Evolutionary conservation across 2,888 invertebrate genomes (phyloP).

Genomic region (Melanostoma mellinum): DNA sequence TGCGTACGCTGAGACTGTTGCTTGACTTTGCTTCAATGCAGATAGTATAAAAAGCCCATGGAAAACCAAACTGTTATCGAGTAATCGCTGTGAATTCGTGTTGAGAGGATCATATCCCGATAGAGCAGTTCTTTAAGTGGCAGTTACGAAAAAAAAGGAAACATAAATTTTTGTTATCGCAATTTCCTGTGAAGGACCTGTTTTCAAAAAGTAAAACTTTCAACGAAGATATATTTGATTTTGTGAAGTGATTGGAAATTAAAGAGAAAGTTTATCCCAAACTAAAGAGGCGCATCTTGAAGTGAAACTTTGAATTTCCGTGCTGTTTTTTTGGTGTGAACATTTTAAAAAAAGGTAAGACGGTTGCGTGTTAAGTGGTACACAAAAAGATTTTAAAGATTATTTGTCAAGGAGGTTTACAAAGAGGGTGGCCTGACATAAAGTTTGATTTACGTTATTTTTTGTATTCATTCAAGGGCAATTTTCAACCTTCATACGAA

Average conservation of each 20-base stretch:
- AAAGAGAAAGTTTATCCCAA: neutral
- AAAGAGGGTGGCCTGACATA: too few species aligned
- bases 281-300: neutral
- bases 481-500: too few species aligned
- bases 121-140: constrained; percentile 31
- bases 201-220: constrained; percentile 17
- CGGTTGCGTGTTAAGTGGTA: too few species aligned
- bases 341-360: neutral
- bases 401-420: too few species aligned
- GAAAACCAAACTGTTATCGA: constrained; percentile 51
- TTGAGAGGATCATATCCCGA: constrained; percentile 58
- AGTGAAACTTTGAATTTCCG: constrained; percentile 14
- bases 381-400: too few species aligned
- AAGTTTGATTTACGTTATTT: too few species aligned
- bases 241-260: constrained; percentile 22
- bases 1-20: constrained; percentile 9
- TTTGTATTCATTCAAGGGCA: too few species aligned
- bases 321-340: neutral
- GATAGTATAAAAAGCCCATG: constrained; percentile 69
- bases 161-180: constrained; percentile 39
- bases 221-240: constrained; percentile 30
- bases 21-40: constrained; percentile 42
- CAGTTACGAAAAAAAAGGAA: constrained; percentile 18
- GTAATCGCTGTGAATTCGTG: constrained; percentile 65
- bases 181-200: constrained; percentile 6